Percentiles rank a stretch among this genome's conserved stretches.
Conservation (phyloP, 2,888 invertebrate species). For the Nasonia oneida region DNA sequence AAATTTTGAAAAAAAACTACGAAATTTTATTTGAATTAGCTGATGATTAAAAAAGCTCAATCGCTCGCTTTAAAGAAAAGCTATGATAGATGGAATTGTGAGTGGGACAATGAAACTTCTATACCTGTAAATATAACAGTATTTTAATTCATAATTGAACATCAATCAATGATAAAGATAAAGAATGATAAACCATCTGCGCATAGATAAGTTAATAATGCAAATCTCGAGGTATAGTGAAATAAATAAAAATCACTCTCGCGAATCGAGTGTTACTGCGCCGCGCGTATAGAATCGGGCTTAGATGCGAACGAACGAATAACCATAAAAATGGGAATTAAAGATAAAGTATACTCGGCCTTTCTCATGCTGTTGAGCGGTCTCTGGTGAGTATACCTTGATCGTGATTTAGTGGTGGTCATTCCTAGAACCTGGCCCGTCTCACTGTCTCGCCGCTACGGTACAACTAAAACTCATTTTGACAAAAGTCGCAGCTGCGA, state of each 20-base stretch:
- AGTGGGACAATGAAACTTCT: constrained; percentile 77
- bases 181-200: background rate
- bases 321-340: constrained; percentile 3
- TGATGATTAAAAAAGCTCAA: background rate
- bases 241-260: background rate
- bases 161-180: background rate
- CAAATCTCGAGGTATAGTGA: background rate
- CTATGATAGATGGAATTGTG: constrained; percentile 40
- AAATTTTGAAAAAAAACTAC: background rate
- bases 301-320: constrained; percentile 4
- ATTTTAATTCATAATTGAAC: constrained; percentile 52
- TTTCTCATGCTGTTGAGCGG: constrained; percentile 79
- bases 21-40: background rate
- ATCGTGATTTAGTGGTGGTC: constrained; percentile 42
- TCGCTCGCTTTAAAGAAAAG: background rate
- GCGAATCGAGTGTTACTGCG: too few relatives aligned
- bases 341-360: constrained; percentile 78
- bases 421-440: constrained; percentile 29
- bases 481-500: background rate
- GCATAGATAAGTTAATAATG: background rate
- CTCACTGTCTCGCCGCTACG: background rate
- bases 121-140: constrained; percentile 70
- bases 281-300: background rate
- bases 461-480: constrained; percentile 33
- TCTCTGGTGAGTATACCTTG: constrained; percentile 77